Evolutionary conservation across 2,113 vertebrate species (phyloP).

Genomic region (Hymenochirus boettgeri): DNA sequence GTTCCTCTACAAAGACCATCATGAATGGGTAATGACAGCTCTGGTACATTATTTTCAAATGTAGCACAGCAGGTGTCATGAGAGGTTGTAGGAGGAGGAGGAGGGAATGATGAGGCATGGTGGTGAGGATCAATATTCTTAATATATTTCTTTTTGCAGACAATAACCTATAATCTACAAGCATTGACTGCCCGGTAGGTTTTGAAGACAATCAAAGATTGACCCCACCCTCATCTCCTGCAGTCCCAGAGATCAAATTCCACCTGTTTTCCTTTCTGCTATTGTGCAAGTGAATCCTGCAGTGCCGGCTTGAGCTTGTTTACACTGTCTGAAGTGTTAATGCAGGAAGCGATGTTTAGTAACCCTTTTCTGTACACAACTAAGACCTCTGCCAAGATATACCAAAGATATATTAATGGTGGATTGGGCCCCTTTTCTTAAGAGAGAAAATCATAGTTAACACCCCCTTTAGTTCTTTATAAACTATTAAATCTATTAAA

Average conservation of each 20-base stretch:
- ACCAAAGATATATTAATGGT: too few relatives aligned
- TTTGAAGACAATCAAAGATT: neutral
- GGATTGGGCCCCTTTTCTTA: too few relatives aligned
- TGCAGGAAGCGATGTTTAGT: too few relatives aligned
- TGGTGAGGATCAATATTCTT: constrained; percentile 32
- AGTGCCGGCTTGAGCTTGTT: too few relatives aligned
- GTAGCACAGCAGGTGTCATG: constrained; percentile 31
- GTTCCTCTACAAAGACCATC: constrained; percentile 31
- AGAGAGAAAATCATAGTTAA: too few relatives aligned
- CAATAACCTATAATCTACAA: constrained; percentile 37
- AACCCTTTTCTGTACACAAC: too few relatives aligned
- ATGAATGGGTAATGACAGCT: constrained; percentile 38
- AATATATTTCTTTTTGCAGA: constrained; percentile 34
- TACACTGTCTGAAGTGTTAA: too few relatives aligned
- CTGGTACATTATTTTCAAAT: constrained; percentile 32
- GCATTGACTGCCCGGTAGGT: constrained; percentile 17
- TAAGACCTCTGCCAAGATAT: too few relatives aligned
- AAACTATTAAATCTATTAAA: too few relatives aligned
- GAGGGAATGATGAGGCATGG: constrained; percentile 23
- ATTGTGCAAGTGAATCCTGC: neutral
- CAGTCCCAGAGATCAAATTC: constrained; percentile 6
- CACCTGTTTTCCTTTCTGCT: neutral
- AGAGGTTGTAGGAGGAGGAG: constrained; percentile 25
- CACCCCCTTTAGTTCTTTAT: too few relatives aligned
- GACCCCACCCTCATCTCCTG: neutral